Base-by-base conservation (phyloP, 2,113 vertebrate species). In the Gavialis gangeticus region DNA sequence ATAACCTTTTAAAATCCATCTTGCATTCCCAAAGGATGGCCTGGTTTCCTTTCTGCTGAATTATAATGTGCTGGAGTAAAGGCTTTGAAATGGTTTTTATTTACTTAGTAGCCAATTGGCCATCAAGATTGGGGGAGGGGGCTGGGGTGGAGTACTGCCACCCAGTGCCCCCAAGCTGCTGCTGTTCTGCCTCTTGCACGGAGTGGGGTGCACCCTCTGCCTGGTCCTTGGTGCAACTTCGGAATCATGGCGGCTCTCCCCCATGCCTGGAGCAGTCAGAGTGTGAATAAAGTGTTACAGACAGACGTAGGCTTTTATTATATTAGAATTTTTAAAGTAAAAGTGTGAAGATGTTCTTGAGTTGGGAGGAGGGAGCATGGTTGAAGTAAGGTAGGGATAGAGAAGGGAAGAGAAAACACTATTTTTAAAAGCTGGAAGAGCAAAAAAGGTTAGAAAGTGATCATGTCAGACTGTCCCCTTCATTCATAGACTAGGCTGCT, bases 401-500 rank as follows among this genome's bases (percentile, higher is more conserved):
- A 46, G 19, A n/a, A 37, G 78, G 67, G 3, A 21, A 90, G 10
- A 89, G 73, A 25, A 69, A 79, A 3, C 0, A 88, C 78, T 84
- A 71, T 37, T 59, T 56, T 59, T 56, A 78, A 58, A 75, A 79
- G 46, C 5, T 75, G 37, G 34, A 85, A 85, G 60, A 24, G 27
- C 66, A 22, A 57, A 91, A 55, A 21, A 2, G 0, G 75, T n/a
- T 58, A 30, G 10, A 71, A 37, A 78, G 21, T 55, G 57, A 25
- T 14, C 10, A 4, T 18, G 64, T 34, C 37, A 58, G 22, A 30
- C 18, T 84, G 62, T 9, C 12, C 46, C 12, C 2, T 57, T 62
- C 5, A 83, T 77, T 18, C 0, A 0, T 56, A n/a, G 10, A 28
- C 12, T 46, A 84, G 15, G 17, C 66, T 4, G 46, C 21, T 77